Percentiles rank a stretch among this genome's conserved stretches.
Evolutionary conservation across 2,797 vertebrate species (phyloP).

Genomic region (Adelosebastes latens): DNA sequence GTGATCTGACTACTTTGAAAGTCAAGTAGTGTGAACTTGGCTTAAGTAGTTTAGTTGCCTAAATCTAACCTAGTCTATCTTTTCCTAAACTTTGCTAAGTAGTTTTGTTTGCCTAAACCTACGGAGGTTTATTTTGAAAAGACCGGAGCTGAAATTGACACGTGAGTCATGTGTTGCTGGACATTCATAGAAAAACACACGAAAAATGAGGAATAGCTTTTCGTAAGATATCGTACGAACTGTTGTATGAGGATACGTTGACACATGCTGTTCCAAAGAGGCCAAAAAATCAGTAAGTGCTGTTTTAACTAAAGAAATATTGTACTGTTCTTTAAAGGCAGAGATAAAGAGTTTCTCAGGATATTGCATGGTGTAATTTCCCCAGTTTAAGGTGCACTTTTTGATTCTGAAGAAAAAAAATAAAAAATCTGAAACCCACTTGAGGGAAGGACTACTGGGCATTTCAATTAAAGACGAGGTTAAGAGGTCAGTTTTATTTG

Average conservation of each 20-base stretch:
- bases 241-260: neutral
- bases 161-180: too few relatives aligned
- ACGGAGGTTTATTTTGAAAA: too few relatives aligned
- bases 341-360: neutral
- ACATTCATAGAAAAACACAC: too few relatives aligned
- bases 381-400: neutral
- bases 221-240: too few relatives aligned
- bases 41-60: too few relatives aligned
- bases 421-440: neutral
- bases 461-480: constrained; percentile 6
- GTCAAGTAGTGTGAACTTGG: too few relatives aligned
- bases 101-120: too few relatives aligned
- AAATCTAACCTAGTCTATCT: too few relatives aligned
- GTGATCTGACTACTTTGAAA: too few relatives aligned
- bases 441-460: neutral
- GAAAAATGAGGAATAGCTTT: too few relatives aligned
- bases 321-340: neutral
- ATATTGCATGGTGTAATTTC: neutral
- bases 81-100: too few relatives aligned
- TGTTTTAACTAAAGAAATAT: neutral
- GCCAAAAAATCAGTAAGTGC: neutral
- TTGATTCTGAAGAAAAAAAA: neutral
- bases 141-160: too few relatives aligned
- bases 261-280: neutral
- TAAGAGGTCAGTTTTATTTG: neutral